Evolutionary conservation across 2,888 invertebrate species (phyloP), one percentile per base, ranked within the genome.

Genomic region (Plebejus melissa): DNA sequence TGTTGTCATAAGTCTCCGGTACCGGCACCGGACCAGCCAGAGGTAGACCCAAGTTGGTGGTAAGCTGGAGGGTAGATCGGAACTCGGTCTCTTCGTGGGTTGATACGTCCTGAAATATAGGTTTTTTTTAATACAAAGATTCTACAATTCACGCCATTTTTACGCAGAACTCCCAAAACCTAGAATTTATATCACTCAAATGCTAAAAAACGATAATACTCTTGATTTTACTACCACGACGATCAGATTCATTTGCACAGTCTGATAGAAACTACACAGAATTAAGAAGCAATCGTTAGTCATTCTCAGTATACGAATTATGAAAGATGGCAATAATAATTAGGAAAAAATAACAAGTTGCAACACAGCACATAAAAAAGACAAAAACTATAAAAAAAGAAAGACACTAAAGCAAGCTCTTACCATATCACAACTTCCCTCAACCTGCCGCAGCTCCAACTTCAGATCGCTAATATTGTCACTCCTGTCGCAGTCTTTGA

Each of bases 401-500:
- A 5, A 58, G 1, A 60, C 1, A 36, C 28, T 3, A 38, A 9
- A 87, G 28, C 1, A n/a, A 84, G 88, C 46, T 2, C 94, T 94
- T 82, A 95, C 96, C 92, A 95, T 94, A 85, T 97, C 96, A 87
- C 96, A 96, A 81, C 96, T 95, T 57, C 96, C 97, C 77, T 97
- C 96, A 74, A 96, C 96, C 69, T 98, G 98, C 75, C 98, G 94
- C 78, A 98, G 94, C 87, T 98, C 98, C 81, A 98, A 94, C 88
- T 98, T 98, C 84, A 98, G 94, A 88, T 98, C 98, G 80, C 98
- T 98, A 81, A 98, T 97, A 85, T 98, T 98, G 60, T 98, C 98
- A 83, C 96, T 97, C 77, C 97, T 94, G 87, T 98, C 98, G 75
- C 97, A 97, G 84, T 96, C 96, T 80, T 96, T 96, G 79, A 94